A percentile compares a stretch with the other conserved stretches of the same genome.
Evolutionary conservation across 2,888 invertebrate species (phyloP).

Genomic region (Hirtodrosophila alboralis): DNA sequence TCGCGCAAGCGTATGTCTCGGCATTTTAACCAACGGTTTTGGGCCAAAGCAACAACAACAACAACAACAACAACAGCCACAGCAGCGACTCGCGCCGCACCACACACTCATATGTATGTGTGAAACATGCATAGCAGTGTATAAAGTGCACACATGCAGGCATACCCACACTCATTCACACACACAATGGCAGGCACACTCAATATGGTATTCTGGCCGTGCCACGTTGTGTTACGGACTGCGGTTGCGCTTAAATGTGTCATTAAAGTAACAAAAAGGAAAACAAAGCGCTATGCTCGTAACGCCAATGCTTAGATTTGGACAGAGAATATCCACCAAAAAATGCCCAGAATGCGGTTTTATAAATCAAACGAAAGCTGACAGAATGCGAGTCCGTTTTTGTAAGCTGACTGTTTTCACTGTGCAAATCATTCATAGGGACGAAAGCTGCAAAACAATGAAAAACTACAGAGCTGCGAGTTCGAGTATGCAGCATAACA

Average conservation of each 20-base stretch:
- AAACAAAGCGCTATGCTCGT: slow-evolving; percentile 6
- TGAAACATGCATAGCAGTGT: slow-evolving; percentile 36
- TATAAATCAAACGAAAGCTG: slow-evolving; percentile 63
- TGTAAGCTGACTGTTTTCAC: background rate
- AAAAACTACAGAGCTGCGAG: slow-evolving; percentile 36
- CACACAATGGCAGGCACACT: slow-evolving; percentile 25
- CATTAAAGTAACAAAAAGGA: slow-evolving; percentile 59
- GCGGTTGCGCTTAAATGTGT: slow-evolving; percentile 76
- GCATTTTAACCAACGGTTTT: slow-evolving; percentile 72
- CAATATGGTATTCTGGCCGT: slow-evolving; percentile 32
- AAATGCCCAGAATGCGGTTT: slow-evolving; percentile 46
- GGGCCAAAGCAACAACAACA: slow-evolving; percentile 39
- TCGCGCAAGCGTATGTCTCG: slow-evolving; percentile 78
- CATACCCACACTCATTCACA: slow-evolving; percentile 18
- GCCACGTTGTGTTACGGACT: slow-evolving; percentile 48
- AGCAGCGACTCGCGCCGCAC: slow-evolving; percentile 38
- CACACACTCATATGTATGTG: slow-evolving; percentile 28
- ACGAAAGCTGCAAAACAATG: slow-evolving; percentile 17
- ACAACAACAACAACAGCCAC: slow-evolving; percentile 18
- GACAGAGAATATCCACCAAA: slow-evolving; percentile 17
- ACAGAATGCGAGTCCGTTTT: slow-evolving; percentile 25
- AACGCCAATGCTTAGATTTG: slow-evolving; percentile 50
- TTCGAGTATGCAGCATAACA: slow-evolving; percentile 63
- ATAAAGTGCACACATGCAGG: slow-evolving; percentile 72
- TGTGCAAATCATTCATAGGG: slow-evolving; percentile 60